Percentiles rank a stretch among this genome's conserved stretches.
phyloP scores from a whole-genome alignment of 2,888 invertebrate genomes.

The Dryococelus australis region DNA sequence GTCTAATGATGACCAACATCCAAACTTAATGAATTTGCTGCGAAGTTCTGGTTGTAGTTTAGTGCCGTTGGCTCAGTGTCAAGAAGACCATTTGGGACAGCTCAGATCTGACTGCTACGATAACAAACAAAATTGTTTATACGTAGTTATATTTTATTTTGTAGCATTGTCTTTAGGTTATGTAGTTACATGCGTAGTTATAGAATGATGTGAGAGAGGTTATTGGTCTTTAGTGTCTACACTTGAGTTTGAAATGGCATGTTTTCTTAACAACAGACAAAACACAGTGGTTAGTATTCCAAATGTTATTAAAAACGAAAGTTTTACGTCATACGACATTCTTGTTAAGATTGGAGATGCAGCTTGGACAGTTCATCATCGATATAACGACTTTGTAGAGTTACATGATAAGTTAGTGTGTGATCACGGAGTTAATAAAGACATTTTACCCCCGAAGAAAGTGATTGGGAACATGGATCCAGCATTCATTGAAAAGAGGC shows the following conservation, averaged over 20 bases:
- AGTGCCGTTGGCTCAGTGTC: too few species aligned
- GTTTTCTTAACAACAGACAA: slow-evolving; percentile 72
- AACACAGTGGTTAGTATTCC: slow-evolving; percentile 73
- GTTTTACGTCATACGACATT: slow-evolving; percentile 77
- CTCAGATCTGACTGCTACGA: too few species aligned
- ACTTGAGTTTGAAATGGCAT: slow-evolving; percentile 67
- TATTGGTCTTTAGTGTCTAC: too few species aligned
- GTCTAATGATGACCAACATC: too few species aligned
- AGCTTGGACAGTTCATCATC: slow-evolving; percentile 83
- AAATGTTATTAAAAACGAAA: slow-evolving; percentile 68
- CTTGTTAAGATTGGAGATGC: slow-evolving; percentile 73
- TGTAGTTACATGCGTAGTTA: too few species aligned
- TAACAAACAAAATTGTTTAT: too few species aligned
- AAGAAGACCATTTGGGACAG: too few species aligned
- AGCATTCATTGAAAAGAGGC: slow-evolving; percentile 84
- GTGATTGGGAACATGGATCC: slow-evolving; percentile 89
- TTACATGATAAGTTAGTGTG: slow-evolving; percentile 83
- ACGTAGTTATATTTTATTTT: too few species aligned
- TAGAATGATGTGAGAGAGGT: too few species aligned
- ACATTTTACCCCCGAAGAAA: slow-evolving; percentile 92
- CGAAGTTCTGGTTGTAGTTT: too few species aligned
- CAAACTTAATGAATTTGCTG: too few species aligned
- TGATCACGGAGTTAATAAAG: slow-evolving; percentile 83
- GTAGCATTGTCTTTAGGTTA: too few species aligned
- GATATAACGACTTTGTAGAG: slow-evolving; percentile 91